phyloP scores from a whole-genome alignment of 1,140 invertebrate species.

The Drosophila miranda region DNA sequence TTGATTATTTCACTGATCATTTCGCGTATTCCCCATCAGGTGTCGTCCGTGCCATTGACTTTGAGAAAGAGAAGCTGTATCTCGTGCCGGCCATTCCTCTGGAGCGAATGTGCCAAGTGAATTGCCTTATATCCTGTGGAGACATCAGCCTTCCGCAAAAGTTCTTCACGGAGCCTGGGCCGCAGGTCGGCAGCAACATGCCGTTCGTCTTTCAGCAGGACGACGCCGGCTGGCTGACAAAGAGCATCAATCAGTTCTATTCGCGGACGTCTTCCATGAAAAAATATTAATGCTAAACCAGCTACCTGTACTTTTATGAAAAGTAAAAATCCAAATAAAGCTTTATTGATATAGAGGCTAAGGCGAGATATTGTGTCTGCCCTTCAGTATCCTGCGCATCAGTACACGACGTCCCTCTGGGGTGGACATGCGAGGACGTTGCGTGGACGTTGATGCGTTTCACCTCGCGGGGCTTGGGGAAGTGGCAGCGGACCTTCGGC shows the following conservation, averaged over 20 bases:
- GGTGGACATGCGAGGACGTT: constrained; percentile 88
- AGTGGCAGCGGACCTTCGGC: constrained; percentile 85
- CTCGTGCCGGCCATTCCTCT: constrained; percentile 57
- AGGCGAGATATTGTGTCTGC: constrained; percentile 87
- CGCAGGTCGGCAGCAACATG: constrained; percentile 40
- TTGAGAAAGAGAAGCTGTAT: constrained; percentile 46
- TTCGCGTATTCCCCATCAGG: constrained; percentile 35
- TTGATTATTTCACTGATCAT: background rate
- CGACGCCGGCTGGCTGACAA: constrained; percentile 57
- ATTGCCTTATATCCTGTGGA: constrained; percentile 60
- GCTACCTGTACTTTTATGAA: constrained; percentile 1
- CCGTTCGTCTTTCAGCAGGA: constrained; percentile 70
- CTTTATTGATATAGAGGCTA: constrained; percentile 78
- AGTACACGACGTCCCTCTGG: constrained; percentile 86
- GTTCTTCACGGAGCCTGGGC: constrained; percentile 65
- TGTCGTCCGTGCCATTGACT: constrained; percentile 71
- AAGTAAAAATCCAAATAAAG: constrained; percentile 32
- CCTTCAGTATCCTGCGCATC: constrained; percentile 90
- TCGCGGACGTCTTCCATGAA: constrained; percentile 40
- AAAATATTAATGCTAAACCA: background rate
- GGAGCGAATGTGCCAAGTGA: constrained; percentile 39
- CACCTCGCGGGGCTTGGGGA: constrained; percentile 88
- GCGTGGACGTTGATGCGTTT: constrained; percentile 87
- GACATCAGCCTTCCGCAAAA: constrained; percentile 67
- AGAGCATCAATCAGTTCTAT: constrained; percentile 73